Evolutionary conservation across 2,888 invertebrate species (phyloP).

Genomic region (Lepidonotus clava): DNA sequence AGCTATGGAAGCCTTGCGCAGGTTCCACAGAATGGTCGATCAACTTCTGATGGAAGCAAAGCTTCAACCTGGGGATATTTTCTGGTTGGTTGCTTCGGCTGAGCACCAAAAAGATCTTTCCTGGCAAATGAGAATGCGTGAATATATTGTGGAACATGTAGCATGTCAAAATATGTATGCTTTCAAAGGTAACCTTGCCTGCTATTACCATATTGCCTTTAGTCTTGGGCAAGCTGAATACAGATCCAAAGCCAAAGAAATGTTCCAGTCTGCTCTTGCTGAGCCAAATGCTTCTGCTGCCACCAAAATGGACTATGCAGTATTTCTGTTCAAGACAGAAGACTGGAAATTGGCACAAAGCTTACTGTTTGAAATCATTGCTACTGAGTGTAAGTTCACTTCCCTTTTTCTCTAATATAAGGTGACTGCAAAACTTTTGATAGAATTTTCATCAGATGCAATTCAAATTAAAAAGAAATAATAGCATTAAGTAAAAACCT

Average conservation of each 20-base stretch:
- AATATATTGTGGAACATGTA: background rate
- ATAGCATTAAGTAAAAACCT: no score
- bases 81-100: background rate
- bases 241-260: background rate
- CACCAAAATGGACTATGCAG: background rate
- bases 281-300: background rate
- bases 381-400: background rate
- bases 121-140: conserved; percentile 7
- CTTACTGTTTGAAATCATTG: background rate
- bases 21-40: background rate
- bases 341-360: background rate
- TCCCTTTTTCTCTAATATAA: no score
- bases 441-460: no score
- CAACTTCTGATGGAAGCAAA: background rate
- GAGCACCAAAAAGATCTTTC: background rate
- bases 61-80: background rate
- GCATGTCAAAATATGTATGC: background rate
- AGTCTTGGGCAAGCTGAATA: background rate
- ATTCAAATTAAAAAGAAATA: no score
- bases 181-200: conserved; percentile 21
- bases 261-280: background rate
- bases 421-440: no score
- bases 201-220: background rate
- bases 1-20: background rate
- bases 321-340: conserved; percentile 14